These are phyloP conservation scores for Globia sparganii DNA, from an alignment of 2,888 invertebrate genomes.

Conservation along the genomic window DNA sequence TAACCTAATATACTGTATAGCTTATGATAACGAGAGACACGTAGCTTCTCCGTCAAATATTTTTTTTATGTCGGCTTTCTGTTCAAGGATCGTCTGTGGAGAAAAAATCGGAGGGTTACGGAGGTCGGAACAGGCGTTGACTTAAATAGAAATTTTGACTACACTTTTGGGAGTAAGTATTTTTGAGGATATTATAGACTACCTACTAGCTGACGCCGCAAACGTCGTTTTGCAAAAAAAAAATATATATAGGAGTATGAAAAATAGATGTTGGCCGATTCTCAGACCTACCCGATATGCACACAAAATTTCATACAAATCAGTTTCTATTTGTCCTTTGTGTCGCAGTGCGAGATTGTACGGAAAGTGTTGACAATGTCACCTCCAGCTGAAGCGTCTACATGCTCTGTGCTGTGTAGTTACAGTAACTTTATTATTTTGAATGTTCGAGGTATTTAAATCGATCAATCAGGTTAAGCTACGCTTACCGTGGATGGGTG, in stretches of 20 bases:
- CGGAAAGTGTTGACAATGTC: background rate
- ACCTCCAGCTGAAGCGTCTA: background rate
- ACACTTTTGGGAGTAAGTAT: conserved; percentile 88
- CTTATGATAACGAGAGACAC: too few species aligned
- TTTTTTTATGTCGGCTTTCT: background rate
- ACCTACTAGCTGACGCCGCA: too few species aligned
- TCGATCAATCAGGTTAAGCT: too few species aligned
- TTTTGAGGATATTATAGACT: too few species aligned
- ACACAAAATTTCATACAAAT: too few species aligned
- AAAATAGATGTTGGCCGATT: too few species aligned
- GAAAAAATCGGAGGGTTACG: conserved; percentile 89
- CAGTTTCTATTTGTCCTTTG: background rate
- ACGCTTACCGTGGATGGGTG: too few species aligned
- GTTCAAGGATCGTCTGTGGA: conserved; percentile 91
- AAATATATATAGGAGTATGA: too few species aligned
- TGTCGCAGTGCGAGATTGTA: background rate
- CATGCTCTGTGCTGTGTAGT: background rate
- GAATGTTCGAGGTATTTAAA: background rate
- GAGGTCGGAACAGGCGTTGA: conserved; percentile 88
- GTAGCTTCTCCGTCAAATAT: too few species aligned
- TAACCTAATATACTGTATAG: too few species aligned
- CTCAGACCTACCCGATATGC: too few species aligned
- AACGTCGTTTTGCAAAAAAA: too few species aligned
- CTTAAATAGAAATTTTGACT: conserved; percentile 92
- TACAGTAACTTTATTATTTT: background rate